These are phyloP conservation scores for Epizoanthus stellaris DNA, from an alignment of 92 coral and sea anemone genomes.

Conservation along the genomic window DNA sequence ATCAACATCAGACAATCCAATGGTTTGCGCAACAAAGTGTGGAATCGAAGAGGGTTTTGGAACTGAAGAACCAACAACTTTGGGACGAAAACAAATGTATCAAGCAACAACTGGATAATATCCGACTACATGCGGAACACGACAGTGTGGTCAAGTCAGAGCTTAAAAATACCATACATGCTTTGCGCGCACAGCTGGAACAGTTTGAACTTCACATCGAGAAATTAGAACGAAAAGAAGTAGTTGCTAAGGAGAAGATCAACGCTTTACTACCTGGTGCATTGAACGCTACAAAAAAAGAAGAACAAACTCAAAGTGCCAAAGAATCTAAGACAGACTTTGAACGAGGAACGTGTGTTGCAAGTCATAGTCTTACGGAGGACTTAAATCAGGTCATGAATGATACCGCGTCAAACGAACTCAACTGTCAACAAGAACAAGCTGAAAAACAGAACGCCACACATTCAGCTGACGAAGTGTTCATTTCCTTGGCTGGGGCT, in stretches of 20 bases:
- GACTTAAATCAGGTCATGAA: too few relatives aligned
- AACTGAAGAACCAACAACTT: constrained; percentile 3
- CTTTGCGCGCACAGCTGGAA: neutral
- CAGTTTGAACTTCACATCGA: neutral
- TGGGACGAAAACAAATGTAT: neutral
- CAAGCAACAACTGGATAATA: neutral
- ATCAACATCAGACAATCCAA: neutral
- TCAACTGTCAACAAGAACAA: too few relatives aligned
- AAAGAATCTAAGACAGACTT: too few relatives aligned
- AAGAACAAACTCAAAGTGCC: neutral
- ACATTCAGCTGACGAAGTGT: too few relatives aligned
- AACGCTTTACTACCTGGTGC: neutral
- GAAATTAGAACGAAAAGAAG: constrained; percentile 5
- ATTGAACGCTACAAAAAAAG: neutral
- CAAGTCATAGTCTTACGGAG: too few relatives aligned
- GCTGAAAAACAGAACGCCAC: too few relatives aligned
- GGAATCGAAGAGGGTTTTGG: neutral
- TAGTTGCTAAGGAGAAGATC: neutral
- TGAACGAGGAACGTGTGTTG: too few relatives aligned
- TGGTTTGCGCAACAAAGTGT: constrained; percentile 10
- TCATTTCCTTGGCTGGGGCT: neutral
- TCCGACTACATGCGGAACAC: neutral
- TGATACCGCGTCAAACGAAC: too few relatives aligned
- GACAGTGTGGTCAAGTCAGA: neutral
- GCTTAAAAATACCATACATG: neutral